phyloP scores from a whole-genome alignment of 2,113 vertebrate genomes.

The Pteruthius melanotis region DNA sequence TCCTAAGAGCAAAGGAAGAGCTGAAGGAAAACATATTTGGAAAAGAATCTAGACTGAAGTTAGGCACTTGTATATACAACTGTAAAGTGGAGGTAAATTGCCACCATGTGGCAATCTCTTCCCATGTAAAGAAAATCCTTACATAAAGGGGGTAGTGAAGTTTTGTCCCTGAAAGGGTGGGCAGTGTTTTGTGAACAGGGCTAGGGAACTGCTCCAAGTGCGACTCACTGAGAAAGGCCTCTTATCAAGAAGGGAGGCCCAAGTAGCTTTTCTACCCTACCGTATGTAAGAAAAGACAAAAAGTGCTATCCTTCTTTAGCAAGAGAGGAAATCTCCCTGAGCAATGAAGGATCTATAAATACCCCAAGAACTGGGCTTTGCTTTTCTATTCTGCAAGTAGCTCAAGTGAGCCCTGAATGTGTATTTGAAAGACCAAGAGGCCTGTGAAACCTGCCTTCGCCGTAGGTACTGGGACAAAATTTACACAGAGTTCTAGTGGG shows the following conservation, averaged over 20 bases:
- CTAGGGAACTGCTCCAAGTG: not conserved
- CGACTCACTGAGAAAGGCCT: not conserved
- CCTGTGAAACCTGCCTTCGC: not conserved
- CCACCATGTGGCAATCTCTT: conserved; percentile 39
- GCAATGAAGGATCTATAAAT: not conserved
- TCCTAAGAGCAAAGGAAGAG: not conserved
- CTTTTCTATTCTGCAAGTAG: not conserved
- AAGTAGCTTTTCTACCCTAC: not conserved
- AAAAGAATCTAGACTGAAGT: not conserved
- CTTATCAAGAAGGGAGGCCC: not conserved
- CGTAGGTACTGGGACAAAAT: not conserved
- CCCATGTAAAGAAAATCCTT: not conserved
- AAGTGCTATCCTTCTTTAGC: not conserved
- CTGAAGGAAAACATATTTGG: not conserved
- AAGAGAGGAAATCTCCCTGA: not conserved
- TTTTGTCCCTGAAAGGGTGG: not conserved
- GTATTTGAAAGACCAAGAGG: not conserved
- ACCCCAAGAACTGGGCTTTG: not conserved
- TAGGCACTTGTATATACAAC: not conserved
- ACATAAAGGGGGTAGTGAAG: not conserved
- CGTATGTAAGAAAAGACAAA: not conserved
- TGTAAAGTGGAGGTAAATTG: conserved; percentile 6
- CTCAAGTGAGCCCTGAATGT: not conserved
- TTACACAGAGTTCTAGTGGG: not conserved
- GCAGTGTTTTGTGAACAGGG: not conserved